A percentile compares a stretch with the other conserved stretches of the same genome.
Evolutionary conservation across 2,888 invertebrate genomes (phyloP).

Genomic region (Cheilosia grossa): DNA sequence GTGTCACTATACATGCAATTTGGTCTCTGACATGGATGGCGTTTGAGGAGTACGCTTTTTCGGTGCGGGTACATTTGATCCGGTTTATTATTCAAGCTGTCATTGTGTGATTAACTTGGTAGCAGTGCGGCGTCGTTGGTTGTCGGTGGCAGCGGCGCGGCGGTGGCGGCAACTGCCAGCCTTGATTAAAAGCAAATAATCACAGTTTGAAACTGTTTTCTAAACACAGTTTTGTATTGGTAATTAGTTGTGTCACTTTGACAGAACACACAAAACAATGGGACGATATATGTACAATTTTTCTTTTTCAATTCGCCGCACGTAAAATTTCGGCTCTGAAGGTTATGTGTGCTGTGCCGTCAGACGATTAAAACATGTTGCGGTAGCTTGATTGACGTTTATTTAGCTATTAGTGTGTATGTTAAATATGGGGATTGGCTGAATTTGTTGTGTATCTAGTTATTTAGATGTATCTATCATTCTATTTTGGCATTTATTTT

Average conservation of each 20-base stretch:
- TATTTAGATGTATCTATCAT: constrained; percentile 24
- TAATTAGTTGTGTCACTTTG: constrained; percentile 58
- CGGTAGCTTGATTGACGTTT: constrained; percentile 65
- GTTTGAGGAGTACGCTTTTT: constrained; percentile 45
- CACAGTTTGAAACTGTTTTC: constrained; percentile 53
- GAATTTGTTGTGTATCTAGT: constrained; percentile 23
- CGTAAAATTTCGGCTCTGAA: constrained; percentile 68
- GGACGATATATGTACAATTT: constrained; percentile 15
- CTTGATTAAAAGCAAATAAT: constrained; percentile 65
- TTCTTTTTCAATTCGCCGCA: constrained; percentile 58
- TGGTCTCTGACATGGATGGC: constrained; percentile 40
- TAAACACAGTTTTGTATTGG: constrained; percentile 39
- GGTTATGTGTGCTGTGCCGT: constrained; percentile 43
- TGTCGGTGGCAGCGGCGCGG: neutral
- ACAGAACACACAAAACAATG: constrained; percentile 58
- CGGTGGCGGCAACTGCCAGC: constrained; percentile 42
- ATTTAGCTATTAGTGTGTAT: constrained; percentile 65
- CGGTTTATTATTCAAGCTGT: constrained; percentile 49
- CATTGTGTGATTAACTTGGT: constrained; percentile 59
- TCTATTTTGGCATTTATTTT: constrained; percentile 36
- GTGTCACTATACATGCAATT: constrained; percentile 14
- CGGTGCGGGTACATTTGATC: constrained; percentile 33
- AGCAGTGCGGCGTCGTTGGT: constrained; percentile 29
- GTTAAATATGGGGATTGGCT: constrained; percentile 54
- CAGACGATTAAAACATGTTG: constrained; percentile 49